Percentiles rank a stretch among this genome's conserved stretches.
Evolutionary conservation across 2,113 vertebrate species (phyloP).

Genomic region (Tragelaphus buxtoni): DNA sequence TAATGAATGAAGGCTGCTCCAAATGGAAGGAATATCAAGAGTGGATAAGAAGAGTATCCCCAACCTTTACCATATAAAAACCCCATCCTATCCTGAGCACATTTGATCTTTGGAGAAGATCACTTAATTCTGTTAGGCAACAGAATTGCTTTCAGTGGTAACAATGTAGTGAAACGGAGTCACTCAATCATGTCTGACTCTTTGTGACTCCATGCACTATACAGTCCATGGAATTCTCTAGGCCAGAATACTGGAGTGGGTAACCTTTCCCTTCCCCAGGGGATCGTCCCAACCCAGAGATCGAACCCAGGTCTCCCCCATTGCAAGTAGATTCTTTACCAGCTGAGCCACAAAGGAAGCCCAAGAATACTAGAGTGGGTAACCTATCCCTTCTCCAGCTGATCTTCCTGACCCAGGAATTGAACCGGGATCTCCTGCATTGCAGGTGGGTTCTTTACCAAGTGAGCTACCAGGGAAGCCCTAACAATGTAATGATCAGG

Average conservation of each 20-base stretch:
- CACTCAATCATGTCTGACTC: accelerated
- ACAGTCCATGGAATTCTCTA: neutral
- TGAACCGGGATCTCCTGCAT: neutral
- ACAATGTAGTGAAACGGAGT: neutral
- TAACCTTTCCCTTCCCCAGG: neutral
- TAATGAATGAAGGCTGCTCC: neutral
- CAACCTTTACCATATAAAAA: neutral
- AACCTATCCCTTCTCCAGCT: neutral
- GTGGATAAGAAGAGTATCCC: neutral
- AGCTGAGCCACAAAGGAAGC: neutral
- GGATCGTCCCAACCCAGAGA: neutral
- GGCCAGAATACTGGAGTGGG: neutral
- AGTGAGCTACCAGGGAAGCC: neutral
- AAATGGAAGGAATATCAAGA: neutral
- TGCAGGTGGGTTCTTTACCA: neutral
- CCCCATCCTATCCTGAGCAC: neutral
- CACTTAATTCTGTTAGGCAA: neutral
- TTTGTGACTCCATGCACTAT: neutral
- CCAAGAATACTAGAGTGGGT: neutral
- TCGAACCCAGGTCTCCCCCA: neutral
- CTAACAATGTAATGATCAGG: neutral
- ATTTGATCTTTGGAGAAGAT: neutral
- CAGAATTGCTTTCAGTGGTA: neutral
- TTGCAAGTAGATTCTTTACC: neutral
- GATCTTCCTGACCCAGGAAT: neutral